A percentile compares a stretch with the other conserved stretches of the same genome.
Evolutionary conservation across 2,888 invertebrate genomes (phyloP).

Genomic region (Sinhomidia bicolor): DNA sequence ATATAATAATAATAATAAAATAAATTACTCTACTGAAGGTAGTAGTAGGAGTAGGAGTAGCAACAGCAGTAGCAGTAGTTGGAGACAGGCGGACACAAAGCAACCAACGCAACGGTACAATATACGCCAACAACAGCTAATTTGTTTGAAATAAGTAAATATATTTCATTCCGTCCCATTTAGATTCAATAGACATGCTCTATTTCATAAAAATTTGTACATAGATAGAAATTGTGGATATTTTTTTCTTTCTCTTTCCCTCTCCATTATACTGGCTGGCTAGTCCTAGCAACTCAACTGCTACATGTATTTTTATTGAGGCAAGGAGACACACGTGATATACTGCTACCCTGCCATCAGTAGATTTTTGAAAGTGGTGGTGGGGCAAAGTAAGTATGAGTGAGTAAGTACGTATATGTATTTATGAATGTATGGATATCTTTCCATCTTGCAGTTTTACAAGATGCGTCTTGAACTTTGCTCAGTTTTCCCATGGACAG

Average conservation of each 20-base stretch:
- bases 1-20: slow-evolving; percentile 33
- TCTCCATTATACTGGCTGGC: not conserved
- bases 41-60: not conserved
- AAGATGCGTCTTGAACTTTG: not conserved
- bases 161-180: slow-evolving; percentile 71
- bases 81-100: slow-evolving; percentile 6
- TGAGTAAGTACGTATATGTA: too few species aligned
- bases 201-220: slow-evolving; percentile 55
- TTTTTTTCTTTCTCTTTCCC: not conserved
- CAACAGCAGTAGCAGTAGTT: too few species aligned
- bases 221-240: not conserved
- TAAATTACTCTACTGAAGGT: not conserved
- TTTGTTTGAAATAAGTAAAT: slow-evolving; percentile 66
- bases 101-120: not conserved
- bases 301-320: not conserved
- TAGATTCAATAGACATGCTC: slow-evolving; percentile 66
- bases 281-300: not conserved
- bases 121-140: slow-evolving; percentile 57
- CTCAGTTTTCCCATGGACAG: not conserved
- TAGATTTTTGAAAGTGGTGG: too few species aligned
- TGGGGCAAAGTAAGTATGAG: too few species aligned
- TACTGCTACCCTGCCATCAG: too few species aligned
- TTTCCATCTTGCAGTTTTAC: slow-evolving; percentile 4
- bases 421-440: not conserved
- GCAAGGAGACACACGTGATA: not conserved